Evolutionary conservation across 2,113 vertebrate genomes (phyloP).

Genomic region (Columbina picui): DNA sequence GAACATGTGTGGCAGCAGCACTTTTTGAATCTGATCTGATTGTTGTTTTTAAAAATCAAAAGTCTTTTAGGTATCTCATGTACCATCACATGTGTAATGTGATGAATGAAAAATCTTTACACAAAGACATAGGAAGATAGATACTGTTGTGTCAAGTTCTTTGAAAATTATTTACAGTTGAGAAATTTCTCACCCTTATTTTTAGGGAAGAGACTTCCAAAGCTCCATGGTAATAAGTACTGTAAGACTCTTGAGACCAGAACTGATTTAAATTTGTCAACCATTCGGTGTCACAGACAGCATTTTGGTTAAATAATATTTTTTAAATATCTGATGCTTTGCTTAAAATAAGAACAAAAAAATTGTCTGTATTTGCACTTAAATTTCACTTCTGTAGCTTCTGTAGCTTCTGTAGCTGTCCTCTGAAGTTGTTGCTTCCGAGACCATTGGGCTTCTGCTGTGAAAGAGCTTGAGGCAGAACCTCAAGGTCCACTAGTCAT

Average conservation of each 20-base stretch:
- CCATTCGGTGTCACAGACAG: background rate
- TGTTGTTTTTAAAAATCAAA: background rate
- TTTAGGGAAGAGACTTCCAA: background rate
- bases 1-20: background rate
- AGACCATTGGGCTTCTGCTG: background rate
- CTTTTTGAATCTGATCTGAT: background rate
- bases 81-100: background rate
- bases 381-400: background rate
- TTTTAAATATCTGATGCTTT: background rate
- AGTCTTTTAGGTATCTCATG: background rate
- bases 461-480: background rate
- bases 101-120: background rate
- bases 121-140: background rate
- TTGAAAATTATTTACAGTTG: background rate
- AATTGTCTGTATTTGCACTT: background rate
- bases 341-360: background rate
- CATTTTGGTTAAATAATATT: background rate
- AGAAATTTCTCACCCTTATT: background rate
- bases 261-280: background rate
- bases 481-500: background rate
- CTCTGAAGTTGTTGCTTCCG: background rate
- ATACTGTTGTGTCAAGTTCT: background rate
- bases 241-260: background rate
- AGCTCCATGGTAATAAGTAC: background rate
- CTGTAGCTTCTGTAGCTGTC: background rate